Evolutionary conservation across 2,113 vertebrate species (phyloP), one percentile per base, ranked within the genome.

Genomic region (Chaetops frenatus): DNA sequence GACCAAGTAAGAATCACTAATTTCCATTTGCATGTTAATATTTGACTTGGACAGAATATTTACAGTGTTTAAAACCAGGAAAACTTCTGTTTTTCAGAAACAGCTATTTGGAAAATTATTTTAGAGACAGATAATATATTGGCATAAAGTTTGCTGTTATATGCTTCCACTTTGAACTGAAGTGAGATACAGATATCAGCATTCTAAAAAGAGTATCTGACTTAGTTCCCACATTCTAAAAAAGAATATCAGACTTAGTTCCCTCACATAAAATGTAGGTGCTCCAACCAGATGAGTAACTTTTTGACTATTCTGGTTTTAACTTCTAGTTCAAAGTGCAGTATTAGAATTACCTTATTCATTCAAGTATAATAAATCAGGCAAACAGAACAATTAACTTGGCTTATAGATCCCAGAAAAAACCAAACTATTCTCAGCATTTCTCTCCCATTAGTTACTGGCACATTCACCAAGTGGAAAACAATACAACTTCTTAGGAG

Each of bases 401-500:
- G 56, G 67, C 47, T 88, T 31, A 80, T 77, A 86, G 79, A 60
- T 78, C 61, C 86, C 83, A 89, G 60, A 29, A 45, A 79, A 88
- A 74, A 2, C 0, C 5, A 2, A 92, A 35, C 19, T 2, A 91
- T 70, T 69, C 81, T 80, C 56, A 93, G 0, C 62, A 61, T 90
- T 90, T 90, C 67, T 80, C 54, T 86, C 56, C 51, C 56, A 81
- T 92, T 94, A 93, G 66, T 66, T 91, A 38, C 81, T 62, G 74
- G 71, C 74, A 88, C 40, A 66, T 62, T 70, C 64, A 93, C 42
- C 54, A 51, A 88, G 79, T 28, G 64, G 79, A 91, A 91, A 80
- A 94, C 79, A 97, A 83, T 51, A 10, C 50, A 92, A 24, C 62
- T 61, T 88, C 70, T 85, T 69, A 91, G 87, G 93, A 94, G 84